Base-by-base conservation (phyloP, 2,113 vertebrate species). In the Columbina picui region DNA sequence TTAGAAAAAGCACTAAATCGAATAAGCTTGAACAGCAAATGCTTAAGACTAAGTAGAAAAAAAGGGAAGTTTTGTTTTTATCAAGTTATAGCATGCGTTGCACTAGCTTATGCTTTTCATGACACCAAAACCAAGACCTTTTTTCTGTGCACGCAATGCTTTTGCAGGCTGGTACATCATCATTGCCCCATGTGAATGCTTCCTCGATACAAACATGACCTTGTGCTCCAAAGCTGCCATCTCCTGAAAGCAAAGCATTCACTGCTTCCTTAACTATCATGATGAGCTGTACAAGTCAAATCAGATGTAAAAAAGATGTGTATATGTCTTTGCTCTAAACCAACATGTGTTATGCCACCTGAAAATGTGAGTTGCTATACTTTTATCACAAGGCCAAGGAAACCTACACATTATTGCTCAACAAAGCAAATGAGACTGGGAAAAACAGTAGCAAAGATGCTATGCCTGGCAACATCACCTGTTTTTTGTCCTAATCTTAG, bases 51-150 rank as follows among this genome's bases (percentile, higher is more conserved):
- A 14, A 39, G 13, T 2, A 5, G 22, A 1, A 12, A 45, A 17
- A 77, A 90, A 82, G 2, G 19, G 20, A 87, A 95, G 38, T 18
- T 67, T 96, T 94, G 71, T 92, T 90, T 91, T 85, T 57, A 68
- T 53, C 13, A 81, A 71, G 64, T 64, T 65, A 43, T 56, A 91
- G 12, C 56, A 45, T 7, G 16, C 26, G 30, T 36, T 84, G 63
- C 61, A 89, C 34, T 15, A 61, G 41, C 34, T 64, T 91, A 49
- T 39, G 15, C 45, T 89, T 95, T 89, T 82, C 84, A 15, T 89
- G 77, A 90, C 52, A 81, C 53, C 1, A 27, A 95, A 89, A 56
- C 34, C 75, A 94, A 83, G 88, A 94, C 69, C 64, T 95, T 92
- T 81, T 53, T 23, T 39, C 63, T 65, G 17, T 30, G 52, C 65